Evolutionary conservation across 2,888 invertebrate genomes (phyloP).

Genomic region (Dastarcus helophoroides): DNA sequence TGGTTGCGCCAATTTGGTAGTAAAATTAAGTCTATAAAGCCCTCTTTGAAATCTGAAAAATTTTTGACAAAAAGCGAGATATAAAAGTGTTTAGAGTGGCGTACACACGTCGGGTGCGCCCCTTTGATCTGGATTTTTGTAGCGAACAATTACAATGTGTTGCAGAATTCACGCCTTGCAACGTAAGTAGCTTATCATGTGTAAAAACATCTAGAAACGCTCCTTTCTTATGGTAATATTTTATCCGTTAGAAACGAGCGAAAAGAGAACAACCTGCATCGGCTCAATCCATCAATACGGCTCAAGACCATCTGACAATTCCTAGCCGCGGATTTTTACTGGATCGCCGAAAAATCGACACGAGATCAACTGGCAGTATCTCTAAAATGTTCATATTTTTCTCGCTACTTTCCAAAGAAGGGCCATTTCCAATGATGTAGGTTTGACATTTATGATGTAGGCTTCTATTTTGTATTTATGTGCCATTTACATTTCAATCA

Average conservation of each 20-base stretch:
- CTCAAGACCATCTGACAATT: constrained; percentile 30
- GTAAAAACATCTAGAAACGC: constrained; percentile 21
- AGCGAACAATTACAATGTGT: constrained; percentile 6
- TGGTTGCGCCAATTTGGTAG: no score
- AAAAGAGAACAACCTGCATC: constrained; percentile 15
- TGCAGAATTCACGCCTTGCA: not conserved
- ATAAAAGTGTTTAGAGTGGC: no score
- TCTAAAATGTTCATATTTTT: constrained; percentile 19
- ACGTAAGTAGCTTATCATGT: constrained; percentile 17
- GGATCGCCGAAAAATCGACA: constrained; percentile 29
- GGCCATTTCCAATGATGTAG: constrained; percentile 22
- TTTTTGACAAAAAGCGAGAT: no score
- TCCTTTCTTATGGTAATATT: constrained; percentile 25
- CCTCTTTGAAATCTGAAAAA: no score
- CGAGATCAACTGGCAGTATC: constrained; percentile 21
- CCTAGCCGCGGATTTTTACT: constrained; percentile 30
- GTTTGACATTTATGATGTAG: constrained; percentile 30
- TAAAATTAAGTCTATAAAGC: no score
- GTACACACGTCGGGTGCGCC: no score
- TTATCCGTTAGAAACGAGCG: constrained; percentile 19
- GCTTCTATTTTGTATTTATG: no score
- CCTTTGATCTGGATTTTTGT: no score
- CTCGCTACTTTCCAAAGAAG: constrained; percentile 16
- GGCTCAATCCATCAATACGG: constrained; percentile 33
- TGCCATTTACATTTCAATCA: no score